A percentile compares a stretch with the other conserved stretches of the same genome.
phyloP scores from a whole-genome alignment of 1,140 invertebrate species.

The Drosophila nigrodunni region DNA sequence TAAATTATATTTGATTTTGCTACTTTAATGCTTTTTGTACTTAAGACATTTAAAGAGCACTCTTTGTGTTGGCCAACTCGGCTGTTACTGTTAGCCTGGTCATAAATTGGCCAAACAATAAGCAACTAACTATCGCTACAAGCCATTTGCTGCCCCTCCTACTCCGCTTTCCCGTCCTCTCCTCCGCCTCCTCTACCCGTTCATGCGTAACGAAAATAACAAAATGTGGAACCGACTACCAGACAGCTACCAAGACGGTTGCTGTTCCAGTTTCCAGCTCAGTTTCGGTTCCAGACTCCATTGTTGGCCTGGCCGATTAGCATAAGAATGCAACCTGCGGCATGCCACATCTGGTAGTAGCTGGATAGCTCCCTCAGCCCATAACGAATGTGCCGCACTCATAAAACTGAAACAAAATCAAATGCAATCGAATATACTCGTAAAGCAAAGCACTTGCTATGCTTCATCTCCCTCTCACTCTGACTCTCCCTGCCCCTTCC shows the following conservation, averaged over 20 bases:
- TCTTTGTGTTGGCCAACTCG: constrained; percentile 2
- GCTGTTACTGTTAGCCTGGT: constrained; percentile 8
- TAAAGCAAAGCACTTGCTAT: constrained; percentile 32
- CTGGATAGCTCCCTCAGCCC: constrained; percentile 33
- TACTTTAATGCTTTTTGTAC: constrained; percentile 56
- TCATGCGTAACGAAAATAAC: constrained; percentile 67
- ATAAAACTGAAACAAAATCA: constrained; percentile 33
- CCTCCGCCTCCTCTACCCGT: neutral
- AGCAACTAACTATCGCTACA: constrained; percentile 64
- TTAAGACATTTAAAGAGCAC: constrained; percentile 21
- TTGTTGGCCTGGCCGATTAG: constrained; percentile 57
- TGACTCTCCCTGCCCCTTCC: constrained; percentile 2
- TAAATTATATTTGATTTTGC: constrained; percentile 52
- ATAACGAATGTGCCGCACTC: constrained; percentile 30
- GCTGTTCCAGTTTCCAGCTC: constrained; percentile 10
- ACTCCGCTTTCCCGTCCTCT: neutral
- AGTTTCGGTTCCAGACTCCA: constrained; percentile 21
- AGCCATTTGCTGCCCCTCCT: constrained; percentile 10
- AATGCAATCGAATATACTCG: constrained; percentile 35
- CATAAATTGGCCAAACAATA: constrained; percentile 73
- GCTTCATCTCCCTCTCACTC: no score
- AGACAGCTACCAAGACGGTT: constrained; percentile 35
- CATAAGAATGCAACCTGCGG: constrained; percentile 75
- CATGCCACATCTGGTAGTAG: constrained; percentile 41
- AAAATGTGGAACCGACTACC: constrained; percentile 61